Evolutionary conservation across 64 coral and sea anemone genomes (phyloP), one percentile per base, ranked within the genome.

Genomic region (Platygyra sinensis): DNA sequence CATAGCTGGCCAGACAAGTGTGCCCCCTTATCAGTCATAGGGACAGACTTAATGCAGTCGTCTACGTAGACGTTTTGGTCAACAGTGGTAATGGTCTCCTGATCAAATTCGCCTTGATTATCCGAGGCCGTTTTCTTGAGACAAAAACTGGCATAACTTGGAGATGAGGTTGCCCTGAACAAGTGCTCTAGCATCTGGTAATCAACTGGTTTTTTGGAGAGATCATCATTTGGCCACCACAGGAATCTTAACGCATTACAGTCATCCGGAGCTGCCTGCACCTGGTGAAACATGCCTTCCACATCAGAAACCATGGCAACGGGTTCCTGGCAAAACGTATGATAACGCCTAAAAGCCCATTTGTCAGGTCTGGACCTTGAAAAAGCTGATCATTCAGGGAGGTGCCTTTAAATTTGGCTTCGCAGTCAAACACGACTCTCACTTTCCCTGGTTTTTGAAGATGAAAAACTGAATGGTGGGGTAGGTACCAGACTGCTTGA

Each of bases 61-160:
- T 46, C 42, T 46, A 6, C 42, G 42, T 46, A 46, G 42, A 46
- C 4, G 42, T 46, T 46, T 8, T 5, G 7, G 42, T 46, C 42
- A 46, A 46, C 42, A 46, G 42, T 46, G 42, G 42, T 46, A 46
- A 8, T 46, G 42, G 42, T 46, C 7, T 46, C 42, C 42, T 7
- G 3, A 46, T 46, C 42, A 46, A 46, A 46, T 46, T 46, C 7
- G 42, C 42, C 42, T 5, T 46, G 42, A 17, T 36, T 36, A 36
- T 76, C 71, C 27, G 42, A 27, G 8, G 83, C 65, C 20, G 83
- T 92, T 52, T 62, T 74, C 30, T 74, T 73, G 33, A 92, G 42
- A 22, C 72, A 80, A 76, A 86, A 92, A 60, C 65, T 92, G 18
- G 80, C 90, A 22, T 13, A 73, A 61, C 90, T 76, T 29, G 90